A percentile compares a stretch with the other conserved stretches of the same genome.
Evolutionary conservation across 2,113 vertebrate genomes (phyloP).

Genomic region (Cinclus cinclus): DNA sequence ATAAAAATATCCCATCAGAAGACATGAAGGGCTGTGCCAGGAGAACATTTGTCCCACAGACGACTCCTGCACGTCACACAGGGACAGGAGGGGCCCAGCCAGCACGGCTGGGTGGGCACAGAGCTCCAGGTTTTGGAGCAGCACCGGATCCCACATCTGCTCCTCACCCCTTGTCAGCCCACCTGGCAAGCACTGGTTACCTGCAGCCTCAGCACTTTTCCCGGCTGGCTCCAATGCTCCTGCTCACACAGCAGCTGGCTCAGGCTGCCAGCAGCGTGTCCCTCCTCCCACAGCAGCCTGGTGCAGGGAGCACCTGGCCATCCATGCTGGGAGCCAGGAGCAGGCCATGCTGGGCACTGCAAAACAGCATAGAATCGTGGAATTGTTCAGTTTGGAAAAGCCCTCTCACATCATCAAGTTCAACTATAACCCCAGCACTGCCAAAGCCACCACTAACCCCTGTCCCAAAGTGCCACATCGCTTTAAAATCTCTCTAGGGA

Average conservation of each 20-base stretch:
- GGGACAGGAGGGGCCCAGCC: neutral
- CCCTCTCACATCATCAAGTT: neutral
- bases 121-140: neutral
- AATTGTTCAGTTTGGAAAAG: neutral
- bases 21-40: neutral
- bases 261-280: neutral
- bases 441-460: neutral
- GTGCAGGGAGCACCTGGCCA: neutral
- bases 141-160: neutral
- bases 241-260: neutral
- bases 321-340: neutral
- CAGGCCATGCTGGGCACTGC: neutral
- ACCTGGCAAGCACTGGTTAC: accelerated
- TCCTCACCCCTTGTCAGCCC: neutral
- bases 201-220: neutral
- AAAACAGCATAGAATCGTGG: neutral
- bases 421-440: neutral
- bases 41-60: neutral
- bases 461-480: too few species aligned
- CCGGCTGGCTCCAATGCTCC: neutral
- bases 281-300: neutral
- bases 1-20: neutral
- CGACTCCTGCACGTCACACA: accelerated
- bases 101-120: accelerated
- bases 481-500: neutral